phyloP scores from a whole-genome alignment of 2,797 vertebrate genomes.

The Hyperoplus lanceolatus region DNA sequence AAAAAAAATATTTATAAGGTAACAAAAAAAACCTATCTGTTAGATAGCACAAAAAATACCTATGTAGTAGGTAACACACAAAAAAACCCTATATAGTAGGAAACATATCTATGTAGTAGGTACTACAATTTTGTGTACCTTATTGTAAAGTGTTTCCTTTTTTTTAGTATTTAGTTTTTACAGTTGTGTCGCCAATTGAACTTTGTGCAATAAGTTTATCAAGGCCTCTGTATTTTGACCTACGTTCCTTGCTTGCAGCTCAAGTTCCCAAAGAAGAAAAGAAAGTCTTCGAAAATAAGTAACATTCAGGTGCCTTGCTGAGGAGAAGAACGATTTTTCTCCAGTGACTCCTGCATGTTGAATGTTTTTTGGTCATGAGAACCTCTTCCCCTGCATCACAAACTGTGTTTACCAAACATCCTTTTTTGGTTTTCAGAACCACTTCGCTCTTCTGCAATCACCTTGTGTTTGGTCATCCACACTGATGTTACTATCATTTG shows the following conservation, averaged over 20 bases:
- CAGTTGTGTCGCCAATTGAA: not conserved
- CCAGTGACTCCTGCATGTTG: constrained; percentile 29
- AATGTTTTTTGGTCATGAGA: constrained; percentile 31
- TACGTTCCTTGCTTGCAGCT: constrained; percentile 73
- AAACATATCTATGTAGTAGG: too few species aligned
- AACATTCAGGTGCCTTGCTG: constrained; percentile 20
- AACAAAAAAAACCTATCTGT: too few species aligned
- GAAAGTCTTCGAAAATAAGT: constrained; percentile 78
- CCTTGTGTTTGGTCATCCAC: constrained; percentile 20
- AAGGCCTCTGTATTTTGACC: constrained; percentile 7
- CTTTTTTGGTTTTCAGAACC: constrained; percentile 27
- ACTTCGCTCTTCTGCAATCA: constrained; percentile 18
- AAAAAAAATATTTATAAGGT: too few species aligned
- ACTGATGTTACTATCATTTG: constrained; percentile 26
- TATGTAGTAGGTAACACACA: too few species aligned
- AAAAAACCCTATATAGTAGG: not conserved
- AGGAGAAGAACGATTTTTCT: constrained; percentile 25
- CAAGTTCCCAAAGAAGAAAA: constrained; percentile 81
- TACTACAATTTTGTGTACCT: not conserved
- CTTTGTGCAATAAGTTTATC: not conserved
- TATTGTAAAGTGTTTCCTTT: too few species aligned
- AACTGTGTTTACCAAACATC: constrained; percentile 12
- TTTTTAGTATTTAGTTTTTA: not conserved
- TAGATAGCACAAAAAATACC: too few species aligned
- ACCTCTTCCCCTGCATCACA: constrained; percentile 36